Conservation (phyloP, 2,797 vertebrate genomes). For the Propithecus deckenii region DNA sequence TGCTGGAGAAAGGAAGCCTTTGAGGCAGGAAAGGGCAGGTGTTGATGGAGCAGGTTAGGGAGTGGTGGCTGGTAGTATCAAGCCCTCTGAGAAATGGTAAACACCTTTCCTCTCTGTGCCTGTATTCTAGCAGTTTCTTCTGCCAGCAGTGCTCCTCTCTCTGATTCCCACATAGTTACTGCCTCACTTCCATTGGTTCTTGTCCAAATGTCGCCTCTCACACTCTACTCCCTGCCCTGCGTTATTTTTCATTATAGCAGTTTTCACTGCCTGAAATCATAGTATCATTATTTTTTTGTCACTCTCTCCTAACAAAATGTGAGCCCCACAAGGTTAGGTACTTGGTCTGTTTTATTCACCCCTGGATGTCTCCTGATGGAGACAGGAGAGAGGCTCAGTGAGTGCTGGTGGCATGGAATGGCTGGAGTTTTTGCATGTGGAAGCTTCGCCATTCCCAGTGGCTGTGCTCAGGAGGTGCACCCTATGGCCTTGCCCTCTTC, state of each 20-base stretch:
- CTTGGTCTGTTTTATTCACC: neutral
- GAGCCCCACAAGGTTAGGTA: neutral
- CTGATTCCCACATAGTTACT: neutral
- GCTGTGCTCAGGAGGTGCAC: neutral
- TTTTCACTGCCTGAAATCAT: neutral
- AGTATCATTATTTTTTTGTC: neutral
- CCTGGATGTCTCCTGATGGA: neutral
- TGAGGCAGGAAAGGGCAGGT: neutral
- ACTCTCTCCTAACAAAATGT: neutral
- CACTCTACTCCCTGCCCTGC: neutral
- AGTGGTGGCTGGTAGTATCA: neutral
- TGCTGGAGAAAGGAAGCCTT: neutral
- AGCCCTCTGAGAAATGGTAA: neutral
- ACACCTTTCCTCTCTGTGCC: neutral
- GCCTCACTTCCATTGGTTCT: neutral
- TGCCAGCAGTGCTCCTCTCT: too few relatives aligned
- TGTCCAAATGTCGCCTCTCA: neutral
- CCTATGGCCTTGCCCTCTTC: neutral
- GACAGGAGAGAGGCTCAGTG: neutral
- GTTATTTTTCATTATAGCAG: neutral
- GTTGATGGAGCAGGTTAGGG: neutral
- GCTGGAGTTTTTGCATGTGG: neutral
- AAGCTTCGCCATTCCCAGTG: neutral
- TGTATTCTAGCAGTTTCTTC: neutral
- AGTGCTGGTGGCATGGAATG: too few relatives aligned